Conservation (phyloP, 2,113 vertebrate genomes). For the Silurus meridionalis region DNA sequence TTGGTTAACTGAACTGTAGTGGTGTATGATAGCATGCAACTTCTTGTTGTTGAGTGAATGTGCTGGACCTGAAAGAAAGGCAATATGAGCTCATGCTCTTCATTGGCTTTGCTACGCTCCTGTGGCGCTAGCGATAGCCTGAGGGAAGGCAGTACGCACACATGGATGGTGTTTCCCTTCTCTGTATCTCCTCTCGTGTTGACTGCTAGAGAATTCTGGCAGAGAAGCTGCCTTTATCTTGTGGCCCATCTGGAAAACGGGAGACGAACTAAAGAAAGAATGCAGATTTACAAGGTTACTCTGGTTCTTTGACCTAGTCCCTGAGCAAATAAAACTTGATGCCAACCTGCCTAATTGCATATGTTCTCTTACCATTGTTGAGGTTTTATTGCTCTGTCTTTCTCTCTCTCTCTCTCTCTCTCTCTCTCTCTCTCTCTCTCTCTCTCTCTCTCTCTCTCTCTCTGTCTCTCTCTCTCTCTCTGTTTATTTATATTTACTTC, state of each 20-base stretch:
- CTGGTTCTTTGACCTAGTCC: slow-evolving; percentile 67
- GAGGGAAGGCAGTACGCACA: slow-evolving; percentile 19
- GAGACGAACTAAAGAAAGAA: slow-evolving; percentile 49
- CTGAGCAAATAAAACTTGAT: slow-evolving; percentile 69
- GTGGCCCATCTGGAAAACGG: slow-evolving; percentile 54
- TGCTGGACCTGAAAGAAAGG: slow-evolving; percentile 36
- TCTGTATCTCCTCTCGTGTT: slow-evolving; percentile 35
- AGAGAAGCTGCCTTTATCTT: slow-evolving; percentile 36
- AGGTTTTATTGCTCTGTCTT: slow-evolving; percentile 44
- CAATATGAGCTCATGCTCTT: slow-evolving; percentile 33
- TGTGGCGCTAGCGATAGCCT: slow-evolving; percentile 26
- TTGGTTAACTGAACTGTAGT: not conserved
- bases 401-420: too few relatives aligned
- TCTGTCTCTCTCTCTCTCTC: too few relatives aligned
- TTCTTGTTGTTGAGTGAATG: slow-evolving; percentile 23
- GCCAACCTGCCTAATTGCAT: slow-evolving; percentile 61
- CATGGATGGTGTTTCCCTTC: slow-evolving; percentile 35
- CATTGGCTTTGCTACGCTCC: slow-evolving; percentile 25
- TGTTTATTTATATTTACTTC: not conserved
- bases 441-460: too few relatives aligned
- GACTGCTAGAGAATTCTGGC: slow-evolving; percentile 54
- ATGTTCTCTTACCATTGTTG: slow-evolving; percentile 52
- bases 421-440: too few relatives aligned
- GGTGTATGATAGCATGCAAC: not conserved
- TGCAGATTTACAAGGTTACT: slow-evolving; percentile 67